phyloP scores from a whole-genome alignment of 2,888 invertebrate genomes.

The Octodonta nipae region DNA sequence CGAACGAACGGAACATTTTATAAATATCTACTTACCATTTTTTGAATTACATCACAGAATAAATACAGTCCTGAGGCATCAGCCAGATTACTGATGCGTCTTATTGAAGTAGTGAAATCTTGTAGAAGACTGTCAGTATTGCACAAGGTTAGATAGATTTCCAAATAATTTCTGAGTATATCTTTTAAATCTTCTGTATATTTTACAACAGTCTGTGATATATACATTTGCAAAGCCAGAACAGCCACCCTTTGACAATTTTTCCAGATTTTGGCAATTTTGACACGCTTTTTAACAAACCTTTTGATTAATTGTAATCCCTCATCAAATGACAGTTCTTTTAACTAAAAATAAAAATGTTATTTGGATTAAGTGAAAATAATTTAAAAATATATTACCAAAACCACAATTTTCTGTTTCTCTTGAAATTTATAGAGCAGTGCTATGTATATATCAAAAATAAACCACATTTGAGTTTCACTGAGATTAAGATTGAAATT shows the following conservation, averaged over 20 bases:
- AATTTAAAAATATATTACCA: conserved; percentile 28
- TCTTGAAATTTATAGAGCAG: conserved; percentile 44
- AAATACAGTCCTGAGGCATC: conserved; percentile 57
- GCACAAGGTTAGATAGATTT: conserved; percentile 31
- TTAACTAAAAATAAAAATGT: conserved; percentile 34
- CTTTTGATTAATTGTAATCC: conserved; percentile 43
- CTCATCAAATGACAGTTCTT: conserved; percentile 41
- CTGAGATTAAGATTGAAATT: conserved; percentile 31
- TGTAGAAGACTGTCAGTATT: conserved; percentile 23
- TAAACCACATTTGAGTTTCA: conserved; percentile 41
- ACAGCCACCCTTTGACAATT: conserved; percentile 42
- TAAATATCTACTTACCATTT: conserved; percentile 20
- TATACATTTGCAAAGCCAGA: conserved; percentile 42
- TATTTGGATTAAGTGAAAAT: conserved; percentile 5
- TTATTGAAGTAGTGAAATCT: conserved; percentile 25
- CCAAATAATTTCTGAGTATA: conserved; percentile 29
- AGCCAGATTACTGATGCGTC: conserved; percentile 39
- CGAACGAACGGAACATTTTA: conserved; percentile 3
- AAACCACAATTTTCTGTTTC: conserved; percentile 39
- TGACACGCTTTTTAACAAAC: conserved; percentile 36
- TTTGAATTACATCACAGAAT: conserved; percentile 42
- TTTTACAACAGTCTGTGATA: conserved; percentile 42
- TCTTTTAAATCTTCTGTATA: conserved; percentile 31
- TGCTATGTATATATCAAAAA: conserved; percentile 47
- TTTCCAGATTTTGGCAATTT: conserved; percentile 43